phyloP scores from a whole-genome alignment of 1,140 invertebrate genomes.

The Pogonus chalceus region DNA sequence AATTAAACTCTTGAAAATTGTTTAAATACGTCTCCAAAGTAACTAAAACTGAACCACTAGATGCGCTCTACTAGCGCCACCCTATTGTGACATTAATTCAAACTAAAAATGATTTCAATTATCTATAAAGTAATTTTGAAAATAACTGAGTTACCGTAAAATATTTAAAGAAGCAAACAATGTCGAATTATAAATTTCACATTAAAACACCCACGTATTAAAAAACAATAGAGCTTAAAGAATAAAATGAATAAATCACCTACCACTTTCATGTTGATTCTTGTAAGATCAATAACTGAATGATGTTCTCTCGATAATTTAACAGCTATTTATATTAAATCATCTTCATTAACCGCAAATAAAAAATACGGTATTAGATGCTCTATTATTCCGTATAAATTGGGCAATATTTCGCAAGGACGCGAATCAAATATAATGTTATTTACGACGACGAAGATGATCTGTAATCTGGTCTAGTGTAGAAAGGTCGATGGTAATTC shows the following conservation, averaged over 20 bases:
- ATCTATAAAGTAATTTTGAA: too few species aligned
- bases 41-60: too few species aligned
- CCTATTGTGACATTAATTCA: too few species aligned
- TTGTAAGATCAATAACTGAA: background rate
- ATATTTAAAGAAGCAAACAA: too few species aligned
- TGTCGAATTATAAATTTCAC: too few species aligned
- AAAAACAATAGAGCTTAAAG: too few species aligned
- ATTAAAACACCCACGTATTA: too few species aligned
- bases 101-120: too few species aligned
- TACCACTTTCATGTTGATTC: conserved; percentile 3
- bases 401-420: conserved; percentile 4
- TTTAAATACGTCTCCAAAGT: too few species aligned
- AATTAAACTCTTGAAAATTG: too few species aligned
- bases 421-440: background rate
- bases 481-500: background rate
- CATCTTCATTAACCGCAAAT: background rate
- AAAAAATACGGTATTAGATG: background rate
- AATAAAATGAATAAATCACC: background rate
- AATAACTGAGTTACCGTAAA: too few species aligned
- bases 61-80: too few species aligned
- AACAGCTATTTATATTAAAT: background rate
- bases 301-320: background rate
- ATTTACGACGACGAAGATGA: background rate
- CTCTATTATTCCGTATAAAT: conserved; percentile 4
- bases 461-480: background rate